phyloP scores from a whole-genome alignment of 2,888 invertebrate species.

The Sphaerophoria taeniata region DNA sequence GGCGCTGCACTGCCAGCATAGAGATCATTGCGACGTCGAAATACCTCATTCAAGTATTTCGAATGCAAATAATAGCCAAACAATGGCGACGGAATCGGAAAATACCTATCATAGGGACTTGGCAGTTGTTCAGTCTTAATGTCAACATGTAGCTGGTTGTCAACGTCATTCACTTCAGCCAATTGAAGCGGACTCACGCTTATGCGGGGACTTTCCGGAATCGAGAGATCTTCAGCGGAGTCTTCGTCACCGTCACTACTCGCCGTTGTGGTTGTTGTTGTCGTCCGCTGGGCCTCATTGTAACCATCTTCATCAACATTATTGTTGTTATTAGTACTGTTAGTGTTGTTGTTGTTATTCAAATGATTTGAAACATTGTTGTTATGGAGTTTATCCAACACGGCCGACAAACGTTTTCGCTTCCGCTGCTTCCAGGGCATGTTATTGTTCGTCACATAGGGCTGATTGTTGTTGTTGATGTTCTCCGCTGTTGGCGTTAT shows the following conservation, averaged over 20 bases:
- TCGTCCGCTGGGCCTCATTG: constrained; percentile 70
- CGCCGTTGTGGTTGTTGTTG: too few species aligned
- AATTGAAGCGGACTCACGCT: constrained; percentile 81
- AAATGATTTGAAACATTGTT: constrained; percentile 83
- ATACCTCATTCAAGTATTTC: constrained; percentile 86
- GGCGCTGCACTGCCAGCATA: constrained; percentile 81
- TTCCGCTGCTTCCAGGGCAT: constrained; percentile 88
- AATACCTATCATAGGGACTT: constrained; percentile 82
- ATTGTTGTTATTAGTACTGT: constrained; percentile 79
- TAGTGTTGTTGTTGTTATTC: constrained; percentile 83
- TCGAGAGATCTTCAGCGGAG: constrained; percentile 78
- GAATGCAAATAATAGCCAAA: constrained; percentile 86
- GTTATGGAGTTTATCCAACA: constrained; percentile 89
- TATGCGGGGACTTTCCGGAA: constrained; percentile 79
- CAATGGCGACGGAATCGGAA: constrained; percentile 82
- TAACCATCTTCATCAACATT: constrained; percentile 75
- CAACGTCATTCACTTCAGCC: constrained; percentile 77
- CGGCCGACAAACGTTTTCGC: constrained; percentile 90
- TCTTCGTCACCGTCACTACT: constrained; percentile 78
- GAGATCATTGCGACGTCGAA: constrained; percentile 86
- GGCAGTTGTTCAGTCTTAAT: constrained; percentile 82
- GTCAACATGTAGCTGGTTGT: constrained; percentile 81
- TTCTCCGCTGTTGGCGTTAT: constrained; percentile 75
- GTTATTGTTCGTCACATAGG: constrained; percentile 86
- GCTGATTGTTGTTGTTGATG: constrained; percentile 86